phyloP scores from a whole-genome alignment of 1,140 invertebrate genomes.

The Drosophila auraria region DNA sequence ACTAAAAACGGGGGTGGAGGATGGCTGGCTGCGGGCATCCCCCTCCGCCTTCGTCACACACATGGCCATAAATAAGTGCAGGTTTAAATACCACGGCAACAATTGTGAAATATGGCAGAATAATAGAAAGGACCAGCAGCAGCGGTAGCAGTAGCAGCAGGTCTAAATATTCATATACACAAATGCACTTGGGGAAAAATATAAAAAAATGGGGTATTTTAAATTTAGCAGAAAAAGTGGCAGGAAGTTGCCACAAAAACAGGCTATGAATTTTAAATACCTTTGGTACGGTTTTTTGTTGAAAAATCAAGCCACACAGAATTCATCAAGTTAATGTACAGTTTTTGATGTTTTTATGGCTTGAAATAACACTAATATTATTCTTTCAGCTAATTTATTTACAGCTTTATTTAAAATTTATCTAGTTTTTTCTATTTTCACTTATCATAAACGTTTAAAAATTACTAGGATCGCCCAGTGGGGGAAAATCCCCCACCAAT shows the following conservation, averaged over 20 bases:
- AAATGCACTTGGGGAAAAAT: constrained; percentile 52
- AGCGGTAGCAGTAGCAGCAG: constrained; percentile 8
- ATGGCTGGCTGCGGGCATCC: background rate
- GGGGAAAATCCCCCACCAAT: too few relatives aligned
- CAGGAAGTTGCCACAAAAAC: constrained; percentile 4
- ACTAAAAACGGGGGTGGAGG: constrained; percentile 20
- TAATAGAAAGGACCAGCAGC: constrained; percentile 74
- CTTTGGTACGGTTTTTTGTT: background rate
- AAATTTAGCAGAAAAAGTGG: constrained; percentile 1
- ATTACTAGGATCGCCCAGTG: too few relatives aligned
- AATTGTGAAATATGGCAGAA: constrained; percentile 83
- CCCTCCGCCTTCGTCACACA: constrained; percentile 28
- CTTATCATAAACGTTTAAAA: background rate
- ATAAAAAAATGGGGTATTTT: background rate
- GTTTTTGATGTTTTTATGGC: background rate
- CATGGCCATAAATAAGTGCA: constrained; percentile 80
- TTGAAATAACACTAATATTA: too few relatives aligned
- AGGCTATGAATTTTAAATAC: constrained; percentile 3
- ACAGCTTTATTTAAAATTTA: too few relatives aligned
- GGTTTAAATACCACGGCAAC: constrained; percentile 82
- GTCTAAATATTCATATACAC: constrained; percentile 43
- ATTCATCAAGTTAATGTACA: background rate
- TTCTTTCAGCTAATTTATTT: too few relatives aligned
- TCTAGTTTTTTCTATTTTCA: too few relatives aligned
- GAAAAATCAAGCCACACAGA: background rate